A percentile compares a stretch with the other conserved stretches of the same genome.
Evolutionary conservation across 2,888 invertebrate genomes (phyloP).

Genomic region (Tromatobia lineatoria): DNA sequence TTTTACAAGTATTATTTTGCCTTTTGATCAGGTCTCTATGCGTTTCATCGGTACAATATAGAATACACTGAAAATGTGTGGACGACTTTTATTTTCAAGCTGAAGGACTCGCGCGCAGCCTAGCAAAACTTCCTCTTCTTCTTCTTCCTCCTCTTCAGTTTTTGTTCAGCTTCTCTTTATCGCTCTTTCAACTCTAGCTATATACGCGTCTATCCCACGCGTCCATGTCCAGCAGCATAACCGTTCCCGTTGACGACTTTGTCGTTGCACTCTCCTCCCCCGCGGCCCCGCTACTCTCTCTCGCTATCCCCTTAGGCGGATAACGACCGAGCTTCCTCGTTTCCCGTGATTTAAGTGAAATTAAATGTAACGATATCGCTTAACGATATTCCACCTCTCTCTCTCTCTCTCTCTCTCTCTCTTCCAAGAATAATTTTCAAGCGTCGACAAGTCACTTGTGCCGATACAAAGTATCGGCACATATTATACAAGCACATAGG

Average conservation of each 20-base stretch:
- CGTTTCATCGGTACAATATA: no score
- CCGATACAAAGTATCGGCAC: neutral
- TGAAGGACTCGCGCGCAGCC: constrained; percentile 60
- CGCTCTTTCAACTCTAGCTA: no score
- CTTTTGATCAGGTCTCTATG: no score
- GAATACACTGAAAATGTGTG: no score
- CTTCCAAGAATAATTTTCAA: neutral
- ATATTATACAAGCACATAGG: no score
- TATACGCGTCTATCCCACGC: constrained; percentile 24
- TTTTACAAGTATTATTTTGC: no score
- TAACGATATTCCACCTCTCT: constrained; percentile 10
- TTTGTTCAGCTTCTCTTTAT: neutral
- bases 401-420: constrained; percentile 2
- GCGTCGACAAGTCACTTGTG: neutral
- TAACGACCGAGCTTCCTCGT: constrained; percentile 51
- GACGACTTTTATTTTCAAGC: no score
- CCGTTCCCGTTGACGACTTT: constrained; percentile 62
- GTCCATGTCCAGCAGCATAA: constrained; percentile 43
- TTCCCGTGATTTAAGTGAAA: constrained; percentile 65
- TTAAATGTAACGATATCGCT: constrained; percentile 65
- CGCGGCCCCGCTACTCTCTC: neutral
- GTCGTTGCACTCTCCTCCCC: neutral
- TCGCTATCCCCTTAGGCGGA: constrained; percentile 24
- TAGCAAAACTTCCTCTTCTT: constrained; percentile 55
- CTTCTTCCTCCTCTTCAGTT: neutral